phyloP scores from a whole-genome alignment of 2,888 invertebrate genomes.

The Epistrophe grossulariae region DNA sequence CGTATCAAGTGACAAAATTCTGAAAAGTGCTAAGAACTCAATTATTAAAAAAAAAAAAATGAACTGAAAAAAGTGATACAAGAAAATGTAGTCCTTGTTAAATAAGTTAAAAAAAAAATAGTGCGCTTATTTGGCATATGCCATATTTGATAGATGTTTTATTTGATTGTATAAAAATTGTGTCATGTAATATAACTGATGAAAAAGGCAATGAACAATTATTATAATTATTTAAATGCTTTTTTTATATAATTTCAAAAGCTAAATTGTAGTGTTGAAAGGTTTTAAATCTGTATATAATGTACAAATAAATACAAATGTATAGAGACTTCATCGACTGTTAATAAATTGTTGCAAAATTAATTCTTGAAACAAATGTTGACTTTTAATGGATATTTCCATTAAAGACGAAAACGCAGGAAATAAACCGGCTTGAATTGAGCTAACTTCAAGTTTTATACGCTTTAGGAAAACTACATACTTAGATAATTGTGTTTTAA shows the following conservation, averaged over 20 bases:
- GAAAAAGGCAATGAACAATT: constrained; percentile 9
- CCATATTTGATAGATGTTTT: constrained; percentile 1
- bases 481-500: neutral
- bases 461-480: neutral
- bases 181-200: neutral
- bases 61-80: constrained; percentile 27
- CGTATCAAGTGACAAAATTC: neutral
- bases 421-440: constrained; percentile 2
- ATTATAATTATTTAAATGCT: neutral
- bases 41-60: neutral
- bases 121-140: constrained; percentile 19
- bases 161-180: neutral
- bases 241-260: neutral
- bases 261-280: neutral
- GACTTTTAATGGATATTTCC: neutral
- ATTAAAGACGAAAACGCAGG: neutral
- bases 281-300: neutral
- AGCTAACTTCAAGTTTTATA: constrained; percentile 9
- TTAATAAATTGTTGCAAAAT: neutral
- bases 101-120: neutral
- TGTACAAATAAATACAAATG: too few relatives aligned
- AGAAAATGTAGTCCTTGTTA: constrained; percentile 12
- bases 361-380: neutral
- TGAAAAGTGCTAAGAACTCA: constrained; percentile 15
- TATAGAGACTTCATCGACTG: neutral